Evolutionary conservation across 2,113 vertebrate species (phyloP).

Genomic region (Amphilophus citrinellus): DNA sequence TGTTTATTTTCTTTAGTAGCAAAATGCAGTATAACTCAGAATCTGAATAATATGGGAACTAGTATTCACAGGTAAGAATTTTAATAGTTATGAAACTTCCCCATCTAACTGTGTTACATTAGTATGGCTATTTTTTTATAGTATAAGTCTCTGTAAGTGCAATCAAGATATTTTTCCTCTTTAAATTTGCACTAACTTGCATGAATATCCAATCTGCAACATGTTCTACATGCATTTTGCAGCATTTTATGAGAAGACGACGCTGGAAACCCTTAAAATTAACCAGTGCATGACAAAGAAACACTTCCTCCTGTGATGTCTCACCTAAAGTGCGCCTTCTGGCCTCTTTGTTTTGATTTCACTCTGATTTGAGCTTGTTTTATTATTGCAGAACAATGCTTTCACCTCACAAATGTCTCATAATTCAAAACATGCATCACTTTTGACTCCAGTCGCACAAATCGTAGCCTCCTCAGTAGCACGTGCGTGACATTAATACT

Average conservation of each 20-base stretch:
- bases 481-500: slow-evolving; percentile 10
- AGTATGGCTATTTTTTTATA: not conserved
- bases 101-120: not conserved
- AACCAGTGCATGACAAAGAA: not conserved
- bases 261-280: not conserved
- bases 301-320: not conserved
- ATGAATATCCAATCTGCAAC: not conserved
- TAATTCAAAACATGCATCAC: slow-evolving; percentile 1
- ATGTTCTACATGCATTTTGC: not conserved
- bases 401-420: not conserved
- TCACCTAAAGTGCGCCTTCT: not conserved
- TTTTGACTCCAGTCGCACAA: not conserved
- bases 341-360: not conserved
- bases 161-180: not conserved
- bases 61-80: too few relatives aligned
- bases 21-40: not conserved
- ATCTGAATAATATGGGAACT: not conserved
- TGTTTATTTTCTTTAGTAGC: not conserved
- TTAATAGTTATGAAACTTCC: not conserved
- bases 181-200: not conserved
- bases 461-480: not conserved
- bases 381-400: not conserved
- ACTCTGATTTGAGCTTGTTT: not conserved
- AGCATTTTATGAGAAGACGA: not conserved
- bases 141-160: not conserved